These are phyloP conservation scores for Tenebrosternarchus preto DNA, from an alignment of 2,113 vertebrate genomes.

Conservation along the genomic window DNA sequence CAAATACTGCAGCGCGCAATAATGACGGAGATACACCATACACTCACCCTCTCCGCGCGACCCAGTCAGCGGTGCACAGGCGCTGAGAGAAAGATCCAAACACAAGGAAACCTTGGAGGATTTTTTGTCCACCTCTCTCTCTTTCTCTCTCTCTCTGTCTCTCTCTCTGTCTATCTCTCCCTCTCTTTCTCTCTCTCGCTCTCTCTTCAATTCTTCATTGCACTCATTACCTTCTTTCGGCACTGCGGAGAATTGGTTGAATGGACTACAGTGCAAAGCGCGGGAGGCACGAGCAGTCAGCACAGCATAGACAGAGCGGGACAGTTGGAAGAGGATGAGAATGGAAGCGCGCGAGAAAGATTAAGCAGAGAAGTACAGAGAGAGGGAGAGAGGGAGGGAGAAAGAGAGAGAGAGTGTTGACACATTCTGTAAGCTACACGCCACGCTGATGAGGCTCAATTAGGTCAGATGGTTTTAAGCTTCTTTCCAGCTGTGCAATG, in stretches of 20 bases:
- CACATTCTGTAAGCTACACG: slow-evolving; percentile 7
- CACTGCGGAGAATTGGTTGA: slow-evolving; percentile 74
- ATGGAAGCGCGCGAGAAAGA: slow-evolving; percentile 16
- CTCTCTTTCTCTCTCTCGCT: slow-evolving; percentile 15
- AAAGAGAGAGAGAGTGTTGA: not conserved
- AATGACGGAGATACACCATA: slow-evolving; percentile 16
- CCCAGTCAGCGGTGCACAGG: no score
- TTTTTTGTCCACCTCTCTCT: not conserved
- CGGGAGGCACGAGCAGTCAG: slow-evolving; percentile 11
- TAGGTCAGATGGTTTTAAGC: slow-evolving; percentile 25
- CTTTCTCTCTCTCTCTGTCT: slow-evolving; percentile 24
- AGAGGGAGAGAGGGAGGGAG: slow-evolving; percentile 11
- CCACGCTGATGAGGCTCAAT: slow-evolving; percentile 39
- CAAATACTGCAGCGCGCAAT: no score
- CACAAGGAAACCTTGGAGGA: not conserved
- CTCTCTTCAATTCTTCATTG: slow-evolving; percentile 43
- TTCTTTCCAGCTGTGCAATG: not conserved
- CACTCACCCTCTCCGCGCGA: not conserved
- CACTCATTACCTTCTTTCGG: slow-evolving; percentile 62
- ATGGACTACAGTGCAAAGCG: slow-evolving; percentile 56
- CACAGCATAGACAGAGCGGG: not conserved
- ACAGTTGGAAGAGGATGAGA: not conserved
- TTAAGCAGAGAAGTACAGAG: slow-evolving; percentile 45
- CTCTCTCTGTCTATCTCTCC: slow-evolving; percentile 44
- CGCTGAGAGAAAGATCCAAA: not conserved